phyloP scores from a whole-genome alignment of 2,113 vertebrate genomes.

The Spermophilus dauricus region DNA sequence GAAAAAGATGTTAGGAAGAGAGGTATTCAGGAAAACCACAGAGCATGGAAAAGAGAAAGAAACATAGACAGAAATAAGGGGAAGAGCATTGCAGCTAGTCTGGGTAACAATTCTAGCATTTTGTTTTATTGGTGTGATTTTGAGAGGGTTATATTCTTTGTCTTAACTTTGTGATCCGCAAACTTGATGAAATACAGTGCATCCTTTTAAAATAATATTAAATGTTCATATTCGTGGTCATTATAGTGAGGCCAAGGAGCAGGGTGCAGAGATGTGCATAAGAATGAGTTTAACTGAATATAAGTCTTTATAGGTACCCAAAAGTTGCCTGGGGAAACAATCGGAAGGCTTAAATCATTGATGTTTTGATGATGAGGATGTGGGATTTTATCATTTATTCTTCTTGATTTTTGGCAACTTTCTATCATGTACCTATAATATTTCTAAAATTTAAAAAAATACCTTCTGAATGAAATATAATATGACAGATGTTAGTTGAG shows the following conservation, averaged over 20 bases:
- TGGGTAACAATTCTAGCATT: background rate
- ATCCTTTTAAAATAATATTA: background rate
- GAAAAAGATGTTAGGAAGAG: fast-evolving
- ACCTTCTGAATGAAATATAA: background rate
- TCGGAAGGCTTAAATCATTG: background rate
- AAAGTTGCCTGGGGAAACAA: background rate
- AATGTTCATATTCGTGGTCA: background rate
- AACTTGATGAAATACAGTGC: background rate
- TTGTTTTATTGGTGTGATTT: background rate
- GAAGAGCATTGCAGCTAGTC: fast-evolving
- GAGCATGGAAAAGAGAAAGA: background rate
- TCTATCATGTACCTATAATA: background rate
- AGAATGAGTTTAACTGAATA: background rate
- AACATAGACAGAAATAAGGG: background rate
- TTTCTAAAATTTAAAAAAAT: background rate
- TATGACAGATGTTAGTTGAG: background rate
- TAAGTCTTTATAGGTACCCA: background rate
- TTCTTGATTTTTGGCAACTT: background rate
- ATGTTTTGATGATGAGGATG: background rate
- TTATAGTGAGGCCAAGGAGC: background rate
- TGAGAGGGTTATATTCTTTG: background rate
- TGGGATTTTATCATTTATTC: background rate
- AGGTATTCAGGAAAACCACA: background rate
- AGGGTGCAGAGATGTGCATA: background rate
- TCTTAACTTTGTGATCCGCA: background rate